Evolutionary conservation across 1,140 invertebrate species (phyloP).

Genomic region (Hyles vespertilio): DNA sequence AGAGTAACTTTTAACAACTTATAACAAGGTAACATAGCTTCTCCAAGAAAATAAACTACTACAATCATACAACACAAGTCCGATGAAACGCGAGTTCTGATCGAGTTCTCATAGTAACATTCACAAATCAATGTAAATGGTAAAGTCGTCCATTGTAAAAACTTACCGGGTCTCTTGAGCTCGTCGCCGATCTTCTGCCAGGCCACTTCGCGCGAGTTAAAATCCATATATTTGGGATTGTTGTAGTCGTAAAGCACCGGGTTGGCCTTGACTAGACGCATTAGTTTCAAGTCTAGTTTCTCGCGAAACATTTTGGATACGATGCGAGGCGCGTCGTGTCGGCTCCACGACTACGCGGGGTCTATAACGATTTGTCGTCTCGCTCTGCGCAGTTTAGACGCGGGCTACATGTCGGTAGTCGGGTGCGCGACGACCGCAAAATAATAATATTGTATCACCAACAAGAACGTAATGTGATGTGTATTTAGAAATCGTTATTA

Average conservation of each 20-base stretch:
- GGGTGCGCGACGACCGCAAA: too few species aligned
- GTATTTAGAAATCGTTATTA: too few species aligned
- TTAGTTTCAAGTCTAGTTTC: slow-evolving; percentile 50
- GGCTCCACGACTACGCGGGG: too few species aligned
- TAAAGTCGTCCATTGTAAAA: slow-evolving; percentile 4
- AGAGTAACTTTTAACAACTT: too few species aligned
- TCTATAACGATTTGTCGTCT: too few species aligned
- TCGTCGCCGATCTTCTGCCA: slow-evolving; percentile 69
- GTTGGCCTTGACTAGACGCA: slow-evolving; percentile 45
- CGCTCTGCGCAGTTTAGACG: too few species aligned
- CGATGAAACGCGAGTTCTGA: too few species aligned
- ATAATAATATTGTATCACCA: too few species aligned
- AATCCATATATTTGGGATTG: slow-evolving; percentile 60
- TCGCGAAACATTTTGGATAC: slow-evolving; percentile 41
- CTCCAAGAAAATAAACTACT: neutral
- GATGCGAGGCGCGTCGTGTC: neutral
- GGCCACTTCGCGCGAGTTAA: slow-evolving; percentile 58
- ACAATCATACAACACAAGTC: neutral
- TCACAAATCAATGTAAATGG: slow-evolving; percentile 2
- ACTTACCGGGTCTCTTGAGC: slow-evolving; percentile 54
- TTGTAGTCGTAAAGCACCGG: slow-evolving; percentile 55
- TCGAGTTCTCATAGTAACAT: neutral
- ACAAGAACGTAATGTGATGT: too few species aligned
- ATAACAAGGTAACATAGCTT: too few species aligned
- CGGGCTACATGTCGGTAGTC: too few species aligned